Percentiles rank a stretch among this genome's conserved stretches.
phyloP scores from a whole-genome alignment of 2,797 vertebrate species.

The Craterocephalus amniculus region DNA sequence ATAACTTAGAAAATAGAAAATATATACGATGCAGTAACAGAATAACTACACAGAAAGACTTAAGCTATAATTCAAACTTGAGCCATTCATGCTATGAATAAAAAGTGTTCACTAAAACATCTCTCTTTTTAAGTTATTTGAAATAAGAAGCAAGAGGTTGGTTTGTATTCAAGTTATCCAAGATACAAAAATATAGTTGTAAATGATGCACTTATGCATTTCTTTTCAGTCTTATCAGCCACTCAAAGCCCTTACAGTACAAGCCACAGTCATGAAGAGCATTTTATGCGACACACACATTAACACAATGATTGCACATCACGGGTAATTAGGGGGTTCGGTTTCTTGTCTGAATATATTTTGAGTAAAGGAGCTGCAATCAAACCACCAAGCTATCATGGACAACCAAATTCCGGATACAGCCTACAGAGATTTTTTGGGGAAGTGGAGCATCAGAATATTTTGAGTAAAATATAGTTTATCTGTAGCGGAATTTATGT shows the following conservation, averaged over 20 bases:
- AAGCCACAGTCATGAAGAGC: background rate
- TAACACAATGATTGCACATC: background rate
- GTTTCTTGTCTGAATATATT: too few species aligned
- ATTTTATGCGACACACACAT: background rate
- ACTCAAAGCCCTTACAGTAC: background rate
- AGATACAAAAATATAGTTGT: background rate
- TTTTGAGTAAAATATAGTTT: too few species aligned
- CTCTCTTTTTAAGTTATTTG: background rate
- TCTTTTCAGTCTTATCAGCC: background rate
- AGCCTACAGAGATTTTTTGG: too few species aligned
- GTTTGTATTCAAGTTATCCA: background rate
- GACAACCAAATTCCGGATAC: too few species aligned
- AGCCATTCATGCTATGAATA: too few species aligned
- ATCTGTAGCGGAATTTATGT: too few species aligned
- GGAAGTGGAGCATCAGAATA: too few species aligned
- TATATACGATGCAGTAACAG: background rate
- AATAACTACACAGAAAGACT: background rate
- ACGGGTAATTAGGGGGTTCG: too few species aligned
- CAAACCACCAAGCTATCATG: too few species aligned
- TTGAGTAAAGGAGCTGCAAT: too few species aligned
- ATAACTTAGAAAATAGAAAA: background rate
- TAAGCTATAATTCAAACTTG: background rate
- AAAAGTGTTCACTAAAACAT: background rate
- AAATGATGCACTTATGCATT: background rate
- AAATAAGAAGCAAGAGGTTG: background rate